Evolutionary conservation across 2,113 vertebrate species (phyloP), one percentile per base, ranked within the genome.

Genomic region (Nycticorax nycticorax): DNA sequence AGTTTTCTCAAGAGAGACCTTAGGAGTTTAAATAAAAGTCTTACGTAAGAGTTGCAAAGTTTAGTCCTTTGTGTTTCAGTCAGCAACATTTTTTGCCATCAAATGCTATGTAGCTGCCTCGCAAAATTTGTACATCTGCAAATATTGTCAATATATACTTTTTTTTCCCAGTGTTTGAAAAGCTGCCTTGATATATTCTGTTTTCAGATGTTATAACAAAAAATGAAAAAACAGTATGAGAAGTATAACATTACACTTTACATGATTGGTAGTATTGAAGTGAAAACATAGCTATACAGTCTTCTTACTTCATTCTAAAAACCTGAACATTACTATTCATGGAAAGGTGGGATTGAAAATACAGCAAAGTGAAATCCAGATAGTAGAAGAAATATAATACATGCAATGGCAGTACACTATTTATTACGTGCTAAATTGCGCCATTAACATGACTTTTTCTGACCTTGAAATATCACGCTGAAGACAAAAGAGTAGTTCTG

Each of bases 381-480:
- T 57, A 95, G 80, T n/a, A 64, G 68, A 91, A 96, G 83, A 94
- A 93, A 88, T 91, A 85, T 66, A 76, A 60, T 37, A 28, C 9
- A 13, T 32, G 32, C 35, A 93, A 12, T 41, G 41, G 57, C n/a
- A 89, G 92, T 73, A 45, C 22, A 57, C 45, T 87, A 81, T 95
- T 84, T 92, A 83, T 92, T 62, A 55, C 0, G 2, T 79, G 39
- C 28, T 93, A 91, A 95, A 92, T 56, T 89, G 27, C 35, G 2
- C 73, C 64, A 73, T 93, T 89, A 91, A 32, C n/a, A 15, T 67
- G 56, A 56, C 64, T 53, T 93, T 93, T 77, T 78, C 68, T 84
- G 83, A 89, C 89, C 91, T 96, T 96, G 83, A 89, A 93, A 89
- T 76, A 95, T 23, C 80, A 92, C 32, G 64, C 33, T 41, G 71